Percentiles rank a stretch among this genome's conserved stretches.
Conservation (phyloP, 2,113 vertebrate genomes). For the Talpa occidentalis region DNA sequence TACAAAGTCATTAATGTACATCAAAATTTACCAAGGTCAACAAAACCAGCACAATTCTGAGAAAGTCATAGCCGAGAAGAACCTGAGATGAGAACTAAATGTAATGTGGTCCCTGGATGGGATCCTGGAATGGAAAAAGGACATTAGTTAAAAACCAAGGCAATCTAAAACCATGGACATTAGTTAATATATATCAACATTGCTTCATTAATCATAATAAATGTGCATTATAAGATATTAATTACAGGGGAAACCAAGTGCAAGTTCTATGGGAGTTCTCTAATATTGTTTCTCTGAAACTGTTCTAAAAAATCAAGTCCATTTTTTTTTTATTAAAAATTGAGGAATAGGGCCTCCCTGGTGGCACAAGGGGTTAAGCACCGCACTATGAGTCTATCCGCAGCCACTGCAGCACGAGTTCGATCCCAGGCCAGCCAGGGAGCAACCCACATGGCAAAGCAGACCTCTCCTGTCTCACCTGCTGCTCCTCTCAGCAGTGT, state of each 20-base stretch:
- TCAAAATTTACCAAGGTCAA: constrained; percentile 19
- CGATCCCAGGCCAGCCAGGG: too few relatives aligned
- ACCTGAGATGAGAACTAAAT: not conserved
- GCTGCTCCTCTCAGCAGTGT: too few relatives aligned
- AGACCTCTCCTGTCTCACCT: too few relatives aligned
- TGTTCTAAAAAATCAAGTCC: not conserved
- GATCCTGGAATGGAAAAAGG: not conserved
- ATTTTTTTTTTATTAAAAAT: not conserved
- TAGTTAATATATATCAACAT: not conserved
- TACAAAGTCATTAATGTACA: not conserved
- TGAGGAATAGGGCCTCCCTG: too few relatives aligned
- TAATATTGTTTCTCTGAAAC: not conserved
- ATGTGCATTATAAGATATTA: not conserved
- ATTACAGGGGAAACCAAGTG: not conserved
- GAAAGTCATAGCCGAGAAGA: not conserved
- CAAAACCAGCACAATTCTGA: not conserved
- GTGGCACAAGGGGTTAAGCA: too few relatives aligned
- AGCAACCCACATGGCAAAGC: too few relatives aligned
- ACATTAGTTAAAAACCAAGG: not conserved
- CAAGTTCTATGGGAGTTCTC: not conserved
- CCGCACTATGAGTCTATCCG: too few relatives aligned
- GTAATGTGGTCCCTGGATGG: not conserved
- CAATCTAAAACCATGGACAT: not conserved
- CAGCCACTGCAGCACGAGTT: too few relatives aligned
- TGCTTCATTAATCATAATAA: not conserved